Conservation (phyloP, 2,888 invertebrate genomes). For the Nephrocerus scutellatus region DNA sequence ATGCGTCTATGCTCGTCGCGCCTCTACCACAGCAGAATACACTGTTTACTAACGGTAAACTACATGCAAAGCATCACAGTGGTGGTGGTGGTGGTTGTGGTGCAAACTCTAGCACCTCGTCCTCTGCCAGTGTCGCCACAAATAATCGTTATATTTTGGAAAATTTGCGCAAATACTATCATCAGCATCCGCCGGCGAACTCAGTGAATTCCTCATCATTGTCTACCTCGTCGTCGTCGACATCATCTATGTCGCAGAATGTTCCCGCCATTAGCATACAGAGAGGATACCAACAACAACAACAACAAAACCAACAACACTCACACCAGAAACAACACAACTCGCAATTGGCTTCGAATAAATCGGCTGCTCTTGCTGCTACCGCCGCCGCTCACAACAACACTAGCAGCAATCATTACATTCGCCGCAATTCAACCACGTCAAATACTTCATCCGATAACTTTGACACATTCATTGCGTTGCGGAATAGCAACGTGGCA, state of each 20-base stretch:
- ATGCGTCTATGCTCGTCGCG: constrained; percentile 1
- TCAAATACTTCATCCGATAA: constrained; percentile 43
- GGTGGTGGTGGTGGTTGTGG: constrained; percentile 12
- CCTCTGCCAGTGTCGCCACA: constrained; percentile 22
- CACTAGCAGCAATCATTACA: constrained; percentile 23
- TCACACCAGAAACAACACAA: constrained; percentile 25
- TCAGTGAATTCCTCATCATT: constrained; percentile 39
- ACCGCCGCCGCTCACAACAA: background rate
- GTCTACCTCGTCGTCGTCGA: constrained; percentile 42
- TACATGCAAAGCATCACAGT: constrained; percentile 4
- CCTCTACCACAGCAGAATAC: background rate
- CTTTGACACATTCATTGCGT: constrained; percentile 39
- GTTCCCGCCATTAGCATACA: constrained; percentile 9
- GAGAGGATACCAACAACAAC: background rate
- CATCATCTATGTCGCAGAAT: constrained; percentile 38
- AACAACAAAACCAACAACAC: constrained; percentile 20
- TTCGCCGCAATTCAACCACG: constrained; percentile 38
- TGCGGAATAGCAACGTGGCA: no score
- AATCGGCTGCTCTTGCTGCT: constrained; percentile 16
- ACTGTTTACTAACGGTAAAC: constrained; percentile 7
- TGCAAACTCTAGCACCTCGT: constrained; percentile 11
- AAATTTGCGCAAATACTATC: constrained; percentile 43
- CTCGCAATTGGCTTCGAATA: constrained; percentile 20
- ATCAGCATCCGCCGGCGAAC: constrained; percentile 34
- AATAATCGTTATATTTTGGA: constrained; percentile 40